Evolutionary conservation across 2,113 vertebrate genomes (phyloP).

Genomic region (Tetrao urogallus): DNA sequence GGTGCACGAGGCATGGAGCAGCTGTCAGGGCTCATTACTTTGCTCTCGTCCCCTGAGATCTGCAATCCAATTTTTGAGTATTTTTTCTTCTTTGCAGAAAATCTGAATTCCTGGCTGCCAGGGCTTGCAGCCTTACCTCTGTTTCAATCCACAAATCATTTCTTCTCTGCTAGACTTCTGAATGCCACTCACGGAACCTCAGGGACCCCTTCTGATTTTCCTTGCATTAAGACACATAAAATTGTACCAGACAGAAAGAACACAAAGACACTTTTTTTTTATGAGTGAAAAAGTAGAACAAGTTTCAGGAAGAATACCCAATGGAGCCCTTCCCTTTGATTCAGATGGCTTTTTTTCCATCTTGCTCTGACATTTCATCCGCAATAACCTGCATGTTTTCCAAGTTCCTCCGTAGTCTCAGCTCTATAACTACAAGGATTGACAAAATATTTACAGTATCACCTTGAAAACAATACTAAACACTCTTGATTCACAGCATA

Average conservation of each 20-base stretch:
- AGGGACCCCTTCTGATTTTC: neutral
- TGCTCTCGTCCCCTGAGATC: neutral
- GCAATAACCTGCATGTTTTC: neutral
- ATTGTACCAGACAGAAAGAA: neutral
- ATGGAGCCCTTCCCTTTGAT: neutral
- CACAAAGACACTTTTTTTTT: neutral
- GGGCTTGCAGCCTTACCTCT: neutral
- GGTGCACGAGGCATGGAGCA: neutral
- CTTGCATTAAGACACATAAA: neutral
- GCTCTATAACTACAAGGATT: neutral
- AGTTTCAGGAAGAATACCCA: neutral
- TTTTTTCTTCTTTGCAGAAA: neutral
- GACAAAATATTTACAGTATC: neutral
- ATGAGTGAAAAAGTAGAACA: neutral
- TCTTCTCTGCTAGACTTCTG: neutral
- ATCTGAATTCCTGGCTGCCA: neutral
- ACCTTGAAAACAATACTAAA: neutral
- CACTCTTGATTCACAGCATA: neutral
- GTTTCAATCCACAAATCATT: neutral
- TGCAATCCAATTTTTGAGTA: accelerated
- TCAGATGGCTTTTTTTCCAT: neutral
- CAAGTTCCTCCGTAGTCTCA: neutral
- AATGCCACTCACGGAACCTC: neutral
- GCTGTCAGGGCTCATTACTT: neutral
- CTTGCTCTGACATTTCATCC: neutral